Evolutionary conservation across 2,113 vertebrate species (phyloP).

Genomic region (Aplodontia rufa): DNA sequence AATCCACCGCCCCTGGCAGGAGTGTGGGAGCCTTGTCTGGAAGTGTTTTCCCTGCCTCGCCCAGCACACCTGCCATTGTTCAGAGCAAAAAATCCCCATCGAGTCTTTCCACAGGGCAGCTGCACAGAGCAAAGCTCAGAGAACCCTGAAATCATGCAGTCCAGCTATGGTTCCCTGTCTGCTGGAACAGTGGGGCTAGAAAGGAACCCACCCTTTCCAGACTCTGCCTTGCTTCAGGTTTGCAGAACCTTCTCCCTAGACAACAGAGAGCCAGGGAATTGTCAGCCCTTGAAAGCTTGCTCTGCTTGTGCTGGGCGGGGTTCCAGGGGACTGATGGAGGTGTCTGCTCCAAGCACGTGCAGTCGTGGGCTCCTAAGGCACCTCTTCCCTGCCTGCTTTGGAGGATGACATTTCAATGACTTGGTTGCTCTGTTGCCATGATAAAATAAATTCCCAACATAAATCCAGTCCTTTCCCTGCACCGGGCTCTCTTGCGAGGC

Average conservation of each 20-base stretch:
- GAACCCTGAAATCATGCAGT: not conserved
- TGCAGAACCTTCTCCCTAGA: not conserved
- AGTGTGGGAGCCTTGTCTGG: not conserved
- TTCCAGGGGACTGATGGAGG: not conserved
- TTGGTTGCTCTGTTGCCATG: not conserved
- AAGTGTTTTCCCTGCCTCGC: not conserved
- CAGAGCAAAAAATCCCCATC: not conserved
- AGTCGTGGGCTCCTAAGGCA: not conserved
- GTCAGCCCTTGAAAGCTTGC: not conserved
- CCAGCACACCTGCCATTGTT: accelerated
- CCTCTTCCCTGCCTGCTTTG: not conserved
- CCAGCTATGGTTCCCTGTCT: not conserved
- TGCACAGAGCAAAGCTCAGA: not conserved
- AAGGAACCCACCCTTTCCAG: not conserved
- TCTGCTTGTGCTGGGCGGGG: not conserved
- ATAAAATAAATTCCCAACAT: not conserved
- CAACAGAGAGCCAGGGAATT: not conserved
- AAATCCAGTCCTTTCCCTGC: not conserved
- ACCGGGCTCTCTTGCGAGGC: not conserved
- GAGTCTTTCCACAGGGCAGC: not conserved
- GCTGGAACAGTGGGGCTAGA: not conserved
- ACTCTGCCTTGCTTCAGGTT: not conserved
- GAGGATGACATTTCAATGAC: not conserved
- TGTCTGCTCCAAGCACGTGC: not conserved
- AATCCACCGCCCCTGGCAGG: not conserved